Evolutionary conservation across 2,797 vertebrate genomes (phyloP).

Genomic region (Typhlichthys eigenmanni): DNA sequence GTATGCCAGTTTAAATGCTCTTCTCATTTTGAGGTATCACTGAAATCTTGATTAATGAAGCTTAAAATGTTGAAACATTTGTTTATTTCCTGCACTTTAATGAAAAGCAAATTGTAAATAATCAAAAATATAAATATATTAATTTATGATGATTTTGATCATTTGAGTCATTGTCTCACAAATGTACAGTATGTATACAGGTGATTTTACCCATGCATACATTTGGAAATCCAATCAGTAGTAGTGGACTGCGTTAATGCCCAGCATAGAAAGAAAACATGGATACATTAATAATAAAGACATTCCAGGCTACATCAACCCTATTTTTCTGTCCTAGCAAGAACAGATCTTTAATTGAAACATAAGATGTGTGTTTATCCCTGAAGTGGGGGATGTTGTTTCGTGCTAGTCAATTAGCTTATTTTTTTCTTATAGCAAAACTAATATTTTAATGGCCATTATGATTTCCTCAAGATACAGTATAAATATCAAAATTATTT

Average conservation of each 20-base stretch:
- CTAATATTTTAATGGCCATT: too few species aligned
- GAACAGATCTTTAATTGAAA: too few species aligned
- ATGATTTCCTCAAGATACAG: too few species aligned
- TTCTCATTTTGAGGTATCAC: slow-evolving; percentile 16
- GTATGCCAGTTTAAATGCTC: background rate
- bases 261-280: background rate
- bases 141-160: slow-evolving; percentile 12
- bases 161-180: background rate
- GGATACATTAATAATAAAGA: background rate
- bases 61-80: slow-evolving; percentile 7
- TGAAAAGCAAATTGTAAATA: slow-evolving; percentile 8
- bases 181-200: too few species aligned
- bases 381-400: too few species aligned
- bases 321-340: too few species aligned
- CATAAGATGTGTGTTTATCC: too few species aligned
- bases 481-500: too few species aligned
- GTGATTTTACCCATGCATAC: background rate
- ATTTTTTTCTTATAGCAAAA: too few species aligned
- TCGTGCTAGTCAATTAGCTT: too few species aligned
- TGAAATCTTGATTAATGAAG: background rate
- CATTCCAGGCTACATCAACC: too few species aligned
- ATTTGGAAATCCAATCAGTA: slow-evolving; percentile 4
- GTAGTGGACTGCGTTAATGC: background rate
- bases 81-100: slow-evolving; percentile 10
- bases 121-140: background rate